Percentiles rank a stretch among this genome's conserved stretches.
Conservation (phyloP, 1,140 invertebrate species). For the Drosophila littoralis region DNA sequence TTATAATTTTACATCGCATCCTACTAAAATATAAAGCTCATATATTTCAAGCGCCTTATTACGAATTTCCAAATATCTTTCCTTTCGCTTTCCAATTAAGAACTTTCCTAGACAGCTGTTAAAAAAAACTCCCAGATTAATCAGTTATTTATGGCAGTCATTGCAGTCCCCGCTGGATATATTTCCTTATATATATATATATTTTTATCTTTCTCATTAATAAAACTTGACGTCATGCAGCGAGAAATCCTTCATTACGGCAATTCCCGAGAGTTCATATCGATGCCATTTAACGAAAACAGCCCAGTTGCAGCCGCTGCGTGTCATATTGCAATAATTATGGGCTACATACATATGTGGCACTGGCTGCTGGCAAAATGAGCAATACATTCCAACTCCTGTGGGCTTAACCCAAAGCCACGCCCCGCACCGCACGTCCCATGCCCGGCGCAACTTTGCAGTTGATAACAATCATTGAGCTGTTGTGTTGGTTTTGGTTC, state of each 20-base stretch:
- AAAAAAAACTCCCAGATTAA: constrained; percentile 23
- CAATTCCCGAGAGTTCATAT: constrained; percentile 54
- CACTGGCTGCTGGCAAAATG: constrained; percentile 39
- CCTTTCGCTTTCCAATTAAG: neutral
- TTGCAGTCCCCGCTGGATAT: constrained; percentile 1
- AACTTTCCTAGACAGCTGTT: neutral
- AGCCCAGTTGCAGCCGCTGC: constrained; percentile 32
- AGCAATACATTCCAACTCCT: constrained; percentile 44
- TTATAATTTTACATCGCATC: too few relatives aligned
- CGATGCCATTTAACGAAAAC: constrained; percentile 43
- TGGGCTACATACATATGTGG: constrained; percentile 69
- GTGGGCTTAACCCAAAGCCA: constrained; percentile 1
- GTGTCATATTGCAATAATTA: constrained; percentile 79
- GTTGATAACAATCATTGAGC: constrained; percentile 75
- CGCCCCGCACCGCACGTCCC: neutral
- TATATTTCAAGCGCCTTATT: too few relatives aligned
- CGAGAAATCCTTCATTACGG: constrained; percentile 49
- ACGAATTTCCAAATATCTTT: neutral
- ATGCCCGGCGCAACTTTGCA: constrained; percentile 59
- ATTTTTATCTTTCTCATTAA: constrained; percentile 23
- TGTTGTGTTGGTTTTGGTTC: constrained; percentile 25
- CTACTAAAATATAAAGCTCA: too few relatives aligned
- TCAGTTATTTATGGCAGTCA: constrained; percentile 43
- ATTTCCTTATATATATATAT: neutral
- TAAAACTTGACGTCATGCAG: constrained; percentile 54